Conservation (phyloP, 2,113 vertebrate genomes). For the Acrocephalus arundinaceus region DNA sequence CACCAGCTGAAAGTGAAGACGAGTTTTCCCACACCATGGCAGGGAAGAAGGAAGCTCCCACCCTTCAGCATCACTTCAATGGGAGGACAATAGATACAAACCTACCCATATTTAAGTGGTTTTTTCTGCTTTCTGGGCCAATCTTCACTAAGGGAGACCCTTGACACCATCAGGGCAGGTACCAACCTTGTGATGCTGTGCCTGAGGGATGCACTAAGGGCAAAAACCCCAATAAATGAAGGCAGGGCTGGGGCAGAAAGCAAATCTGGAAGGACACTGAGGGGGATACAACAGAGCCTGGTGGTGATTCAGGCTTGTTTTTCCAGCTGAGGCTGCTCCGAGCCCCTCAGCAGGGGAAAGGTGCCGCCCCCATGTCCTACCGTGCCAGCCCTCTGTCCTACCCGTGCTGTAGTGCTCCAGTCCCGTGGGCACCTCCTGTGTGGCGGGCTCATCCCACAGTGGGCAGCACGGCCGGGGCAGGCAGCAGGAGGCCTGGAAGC, state of each 20-base stretch:
- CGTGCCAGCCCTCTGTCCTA: background rate
- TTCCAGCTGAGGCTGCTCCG: background rate
- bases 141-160: background rate
- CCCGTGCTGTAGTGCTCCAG: slow-evolving; percentile 77
- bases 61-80: background rate
- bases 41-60: background rate
- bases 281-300: background rate
- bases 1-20: background rate
- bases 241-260: background rate
- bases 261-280: background rate
- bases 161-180: background rate
- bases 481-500: slow-evolving; percentile 79
- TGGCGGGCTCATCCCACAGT: slow-evolving; percentile 81
- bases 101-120: background rate
- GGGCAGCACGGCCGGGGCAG: slow-evolving; percentile 78
- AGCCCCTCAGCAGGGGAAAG: background rate
- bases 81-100: background rate
- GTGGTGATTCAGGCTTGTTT: fast-evolving
- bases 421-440: slow-evolving; percentile 93
- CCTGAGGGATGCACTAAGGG: background rate
- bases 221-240: background rate
- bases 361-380: background rate
- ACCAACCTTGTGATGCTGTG: background rate
- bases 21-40: fast-evolving
- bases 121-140: background rate